phyloP scores from a whole-genome alignment of 2,888 invertebrate species.

The Stenichneumon culpator region DNA sequence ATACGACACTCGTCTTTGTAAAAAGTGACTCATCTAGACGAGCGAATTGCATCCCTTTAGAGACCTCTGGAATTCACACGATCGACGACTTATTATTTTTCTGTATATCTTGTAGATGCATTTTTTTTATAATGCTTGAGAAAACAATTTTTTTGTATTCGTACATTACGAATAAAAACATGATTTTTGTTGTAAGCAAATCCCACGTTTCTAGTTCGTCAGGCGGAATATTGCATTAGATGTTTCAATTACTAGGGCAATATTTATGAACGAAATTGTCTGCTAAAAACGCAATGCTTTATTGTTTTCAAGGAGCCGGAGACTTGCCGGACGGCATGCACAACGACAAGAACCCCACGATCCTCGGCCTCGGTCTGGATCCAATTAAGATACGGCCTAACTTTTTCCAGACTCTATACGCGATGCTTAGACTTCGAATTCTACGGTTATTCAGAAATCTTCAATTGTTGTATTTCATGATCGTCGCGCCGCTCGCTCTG shows the following conservation, averaged over 20 bases:
- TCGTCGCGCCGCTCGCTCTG: conserved; percentile 90
- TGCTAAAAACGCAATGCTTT: neutral
- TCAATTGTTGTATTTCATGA: conserved; percentile 91
- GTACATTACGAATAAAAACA: neutral
- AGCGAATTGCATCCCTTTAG: neutral
- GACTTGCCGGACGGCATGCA: conserved; percentile 85
- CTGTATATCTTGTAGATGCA: neutral
- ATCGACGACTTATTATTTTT: neutral
- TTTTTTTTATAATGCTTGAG: neutral
- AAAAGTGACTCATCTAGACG: conserved; percentile 3
- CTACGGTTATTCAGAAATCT: conserved; percentile 90
- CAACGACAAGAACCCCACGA: conserved; percentile 86
- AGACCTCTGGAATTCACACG: neutral
- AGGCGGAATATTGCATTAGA: neutral
- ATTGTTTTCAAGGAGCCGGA: conserved; percentile 84
- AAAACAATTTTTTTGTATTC: neutral
- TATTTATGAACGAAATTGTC: neutral
- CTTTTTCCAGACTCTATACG: conserved; percentile 88
- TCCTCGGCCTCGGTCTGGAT: conserved; percentile 88
- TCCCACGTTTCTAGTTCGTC: neutral
- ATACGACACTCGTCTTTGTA: conserved; percentile 23
- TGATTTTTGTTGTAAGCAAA: neutral
- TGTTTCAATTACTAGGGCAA: conserved; percentile 3
- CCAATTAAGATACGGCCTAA: conserved; percentile 89
- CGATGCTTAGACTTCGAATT: conserved; percentile 89